Conservation (phyloP, 2,888 invertebrate genomes). For the Elysia crispata region DNA sequence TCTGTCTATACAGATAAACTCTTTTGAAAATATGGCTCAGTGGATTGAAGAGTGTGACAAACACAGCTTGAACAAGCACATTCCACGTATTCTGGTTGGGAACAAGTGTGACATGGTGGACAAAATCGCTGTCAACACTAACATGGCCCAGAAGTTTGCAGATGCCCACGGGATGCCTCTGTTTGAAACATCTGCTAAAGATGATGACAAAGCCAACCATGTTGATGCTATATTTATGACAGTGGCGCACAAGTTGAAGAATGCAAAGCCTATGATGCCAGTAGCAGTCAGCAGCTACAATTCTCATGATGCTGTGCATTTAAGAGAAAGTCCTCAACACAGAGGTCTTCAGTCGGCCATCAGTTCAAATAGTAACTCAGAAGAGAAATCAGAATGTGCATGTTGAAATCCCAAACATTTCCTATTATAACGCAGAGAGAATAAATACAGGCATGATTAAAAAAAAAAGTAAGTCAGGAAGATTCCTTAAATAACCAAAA, state of each 20-base stretch:
- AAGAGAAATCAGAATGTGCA: constrained; percentile 63
- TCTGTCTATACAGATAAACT: constrained; percentile 71
- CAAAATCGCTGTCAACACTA: constrained; percentile 83
- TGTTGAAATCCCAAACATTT: constrained; percentile 55
- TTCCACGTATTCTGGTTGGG: constrained; percentile 87
- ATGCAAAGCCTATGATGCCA: constrained; percentile 82
- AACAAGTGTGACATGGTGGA: constrained; percentile 86
- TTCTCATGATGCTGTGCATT: constrained; percentile 58
- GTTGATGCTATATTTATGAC: constrained; percentile 91
- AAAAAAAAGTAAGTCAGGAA: too few species aligned
- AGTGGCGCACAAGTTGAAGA: constrained; percentile 86
- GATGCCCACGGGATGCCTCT: constrained; percentile 83
- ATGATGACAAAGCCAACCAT: constrained; percentile 86
- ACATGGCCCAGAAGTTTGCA: constrained; percentile 83
- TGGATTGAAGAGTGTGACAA: constrained; percentile 88
- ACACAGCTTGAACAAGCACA: constrained; percentile 81
- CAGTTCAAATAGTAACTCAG: constrained; percentile 42
- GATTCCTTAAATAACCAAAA: too few species aligned
- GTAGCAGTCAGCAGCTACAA: constrained; percentile 57
- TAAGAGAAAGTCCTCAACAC: constrained; percentile 62
- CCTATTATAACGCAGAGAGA: too few species aligned
- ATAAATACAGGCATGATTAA: too few species aligned
- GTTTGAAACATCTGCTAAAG: constrained; percentile 89
- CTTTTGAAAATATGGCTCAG: constrained; percentile 83
- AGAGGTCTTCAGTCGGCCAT: constrained; percentile 62